phyloP scores from a whole-genome alignment of 2,888 invertebrate species.

The Serripes groenlandicus region DNA sequence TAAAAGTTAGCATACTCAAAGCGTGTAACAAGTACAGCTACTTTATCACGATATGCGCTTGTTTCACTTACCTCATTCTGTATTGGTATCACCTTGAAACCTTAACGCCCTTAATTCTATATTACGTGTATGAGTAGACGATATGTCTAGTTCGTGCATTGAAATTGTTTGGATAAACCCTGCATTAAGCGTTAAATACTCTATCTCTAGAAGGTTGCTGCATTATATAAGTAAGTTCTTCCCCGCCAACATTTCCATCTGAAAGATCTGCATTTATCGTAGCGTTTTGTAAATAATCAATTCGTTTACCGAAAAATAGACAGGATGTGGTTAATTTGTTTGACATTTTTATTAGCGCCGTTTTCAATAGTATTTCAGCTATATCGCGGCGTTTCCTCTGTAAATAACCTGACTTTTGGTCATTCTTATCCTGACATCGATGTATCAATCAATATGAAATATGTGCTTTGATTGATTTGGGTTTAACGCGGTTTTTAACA shows the following conservation, averaged over 20 bases:
- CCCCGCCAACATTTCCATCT: constrained; percentile 51
- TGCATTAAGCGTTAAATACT: constrained; percentile 25
- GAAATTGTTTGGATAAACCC: constrained; percentile 41
- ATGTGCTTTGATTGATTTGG: no score
- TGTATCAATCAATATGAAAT: no score
- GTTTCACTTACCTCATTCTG: not conserved
- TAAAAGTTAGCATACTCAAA: constrained; percentile 84
- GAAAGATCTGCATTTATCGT: constrained; percentile 47
- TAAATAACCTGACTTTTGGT: no score
- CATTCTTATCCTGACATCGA: no score
- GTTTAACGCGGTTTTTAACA: no score
- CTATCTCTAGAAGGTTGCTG: constrained; percentile 43
- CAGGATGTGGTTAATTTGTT: no score
- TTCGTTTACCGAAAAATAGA: constrained; percentile 40
- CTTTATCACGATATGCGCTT: constrained; percentile 18
- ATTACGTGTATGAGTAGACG: not conserved
- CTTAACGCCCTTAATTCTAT: constrained; percentile 32
- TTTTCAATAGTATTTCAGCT: no score
- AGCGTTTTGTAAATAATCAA: constrained; percentile 37
- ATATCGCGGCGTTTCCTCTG: no score
- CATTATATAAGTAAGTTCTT: constrained; percentile 42
- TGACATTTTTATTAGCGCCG: no score
- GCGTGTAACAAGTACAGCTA: constrained; percentile 73
- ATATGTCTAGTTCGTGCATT: not conserved
- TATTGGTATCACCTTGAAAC: not conserved